A percentile compares a stretch with the other conserved stretches of the same genome.
Conservation (phyloP, 1,140 invertebrate species). For the Solen grandis region DNA sequence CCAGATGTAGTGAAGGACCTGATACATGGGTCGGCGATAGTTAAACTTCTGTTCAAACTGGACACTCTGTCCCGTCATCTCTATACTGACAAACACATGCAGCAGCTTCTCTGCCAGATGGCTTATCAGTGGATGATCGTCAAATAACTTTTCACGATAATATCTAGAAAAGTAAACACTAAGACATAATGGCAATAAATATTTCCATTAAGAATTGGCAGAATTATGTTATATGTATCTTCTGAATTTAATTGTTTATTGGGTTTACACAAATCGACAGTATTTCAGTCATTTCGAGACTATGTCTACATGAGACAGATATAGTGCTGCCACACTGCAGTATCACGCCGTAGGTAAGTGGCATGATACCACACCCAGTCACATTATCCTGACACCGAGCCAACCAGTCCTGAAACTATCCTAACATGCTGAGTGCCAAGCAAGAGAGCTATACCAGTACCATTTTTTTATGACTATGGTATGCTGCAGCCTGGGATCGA, state of each 20-base stretch:
- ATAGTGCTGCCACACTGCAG: no score
- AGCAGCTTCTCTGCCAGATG: conserved; percentile 89
- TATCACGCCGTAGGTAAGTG: no score
- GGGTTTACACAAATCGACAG: no score
- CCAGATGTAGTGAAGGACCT: conserved; percentile 96
- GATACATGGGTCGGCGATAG: conserved; percentile 96
- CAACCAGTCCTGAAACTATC: no score
- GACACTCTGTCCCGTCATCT: conserved; percentile 97
- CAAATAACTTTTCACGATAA: conserved; percentile 89
- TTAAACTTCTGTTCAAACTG: conserved; percentile 99
- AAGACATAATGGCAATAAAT: neutral
- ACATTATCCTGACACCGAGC: no score
- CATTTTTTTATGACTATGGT: no score
- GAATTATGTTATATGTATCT: neutral
- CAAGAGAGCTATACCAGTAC: no score
- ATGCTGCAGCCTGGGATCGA: no score
- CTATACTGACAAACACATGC: conserved; percentile 97
- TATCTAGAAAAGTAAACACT: conserved; percentile 80
- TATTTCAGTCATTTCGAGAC: no score
- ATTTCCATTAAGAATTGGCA: neutral
- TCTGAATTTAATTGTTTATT: neutral
- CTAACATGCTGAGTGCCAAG: no score
- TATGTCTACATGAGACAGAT: no score
- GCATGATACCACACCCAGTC: no score
- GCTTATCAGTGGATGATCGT: conserved; percentile 87